Conservation (phyloP, 1,140 invertebrate genomes). For the Drosophila pachea region DNA sequence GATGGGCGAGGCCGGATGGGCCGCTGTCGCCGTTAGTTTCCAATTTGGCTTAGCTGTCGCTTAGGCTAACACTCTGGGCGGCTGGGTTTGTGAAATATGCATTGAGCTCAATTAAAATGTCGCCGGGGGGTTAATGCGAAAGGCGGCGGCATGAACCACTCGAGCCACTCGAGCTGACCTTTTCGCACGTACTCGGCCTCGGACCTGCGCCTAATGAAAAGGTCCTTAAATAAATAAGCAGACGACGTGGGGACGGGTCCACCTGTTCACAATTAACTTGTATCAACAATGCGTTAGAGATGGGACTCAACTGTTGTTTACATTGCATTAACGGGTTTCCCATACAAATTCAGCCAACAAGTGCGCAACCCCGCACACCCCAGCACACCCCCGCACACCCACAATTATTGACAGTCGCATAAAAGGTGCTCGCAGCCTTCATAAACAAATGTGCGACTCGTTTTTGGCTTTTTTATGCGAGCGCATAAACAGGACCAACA, state of each 20-base stretch:
- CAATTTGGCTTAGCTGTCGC: slow-evolving; percentile 48
- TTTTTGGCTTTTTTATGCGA: slow-evolving; percentile 51
- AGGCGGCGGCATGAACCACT: background rate
- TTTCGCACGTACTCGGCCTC: slow-evolving; percentile 19
- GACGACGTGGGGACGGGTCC: slow-evolving; percentile 34
- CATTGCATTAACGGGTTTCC: slow-evolving; percentile 60
- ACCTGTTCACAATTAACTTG: slow-evolving; percentile 55
- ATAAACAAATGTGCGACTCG: slow-evolving; percentile 34
- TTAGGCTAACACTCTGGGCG: slow-evolving; percentile 28
- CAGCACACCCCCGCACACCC: background rate
- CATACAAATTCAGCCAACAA: slow-evolving; percentile 49
- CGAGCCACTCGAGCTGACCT: background rate
- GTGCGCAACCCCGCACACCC: slow-evolving; percentile 16
- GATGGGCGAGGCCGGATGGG: too few species aligned
- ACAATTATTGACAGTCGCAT: slow-evolving; percentile 30
- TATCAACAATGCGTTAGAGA: slow-evolving; percentile 46
- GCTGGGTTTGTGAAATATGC: slow-evolving; percentile 54
- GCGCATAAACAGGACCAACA: slow-evolving; percentile 44
- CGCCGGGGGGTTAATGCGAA: slow-evolving; percentile 23
- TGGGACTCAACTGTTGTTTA: slow-evolving; percentile 49
- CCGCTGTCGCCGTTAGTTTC: slow-evolving; percentile 11
- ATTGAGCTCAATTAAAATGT: slow-evolving; percentile 60
- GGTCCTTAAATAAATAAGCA: slow-evolving; percentile 57
- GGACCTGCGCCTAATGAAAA: slow-evolving; percentile 45
- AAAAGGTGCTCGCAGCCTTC: slow-evolving; percentile 11